Evolutionary conservation across 2,113 vertebrate species (phyloP).

Genomic region (Pachyramphus minor): DNA sequence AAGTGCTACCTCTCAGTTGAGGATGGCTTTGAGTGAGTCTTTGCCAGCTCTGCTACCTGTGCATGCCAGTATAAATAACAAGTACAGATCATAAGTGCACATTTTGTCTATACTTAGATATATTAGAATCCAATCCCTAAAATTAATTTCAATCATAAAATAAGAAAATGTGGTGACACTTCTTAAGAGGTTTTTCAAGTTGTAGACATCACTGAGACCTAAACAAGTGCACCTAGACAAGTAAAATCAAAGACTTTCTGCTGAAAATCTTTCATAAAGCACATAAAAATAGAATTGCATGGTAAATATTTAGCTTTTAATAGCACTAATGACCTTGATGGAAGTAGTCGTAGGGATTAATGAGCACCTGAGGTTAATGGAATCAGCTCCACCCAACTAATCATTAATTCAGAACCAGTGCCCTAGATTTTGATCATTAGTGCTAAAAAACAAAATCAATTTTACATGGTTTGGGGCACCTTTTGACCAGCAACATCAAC

Average conservation of each 20-base stretch:
- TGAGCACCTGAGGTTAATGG: constrained; percentile 51
- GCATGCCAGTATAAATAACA: background rate
- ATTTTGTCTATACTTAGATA: background rate
- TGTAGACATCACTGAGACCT: background rate
- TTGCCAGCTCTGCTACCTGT: background rate
- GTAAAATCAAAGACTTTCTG: background rate
- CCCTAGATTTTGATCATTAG: constrained; percentile 46
- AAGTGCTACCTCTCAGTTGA: background rate
- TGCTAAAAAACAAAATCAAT: constrained; percentile 49
- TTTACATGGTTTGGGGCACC: constrained; percentile 50
- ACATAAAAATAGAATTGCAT: background rate
- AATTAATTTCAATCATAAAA: background rate
- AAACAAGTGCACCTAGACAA: background rate
- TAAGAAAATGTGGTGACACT: background rate
- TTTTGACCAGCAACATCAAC: constrained; percentile 44
- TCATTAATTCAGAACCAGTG: constrained; percentile 39
- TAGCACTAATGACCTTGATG: constrained; percentile 35
- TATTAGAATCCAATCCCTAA: background rate
- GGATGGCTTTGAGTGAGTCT: background rate
- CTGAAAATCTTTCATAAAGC: background rate
- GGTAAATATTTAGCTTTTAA: constrained; percentile 48
- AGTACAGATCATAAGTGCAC: fast-evolving
- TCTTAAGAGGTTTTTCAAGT: background rate
- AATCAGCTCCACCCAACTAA: background rate
- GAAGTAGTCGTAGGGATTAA: constrained; percentile 26